phyloP scores from a whole-genome alignment of 2,888 invertebrate species.

The Rosalia funebris region DNA sequence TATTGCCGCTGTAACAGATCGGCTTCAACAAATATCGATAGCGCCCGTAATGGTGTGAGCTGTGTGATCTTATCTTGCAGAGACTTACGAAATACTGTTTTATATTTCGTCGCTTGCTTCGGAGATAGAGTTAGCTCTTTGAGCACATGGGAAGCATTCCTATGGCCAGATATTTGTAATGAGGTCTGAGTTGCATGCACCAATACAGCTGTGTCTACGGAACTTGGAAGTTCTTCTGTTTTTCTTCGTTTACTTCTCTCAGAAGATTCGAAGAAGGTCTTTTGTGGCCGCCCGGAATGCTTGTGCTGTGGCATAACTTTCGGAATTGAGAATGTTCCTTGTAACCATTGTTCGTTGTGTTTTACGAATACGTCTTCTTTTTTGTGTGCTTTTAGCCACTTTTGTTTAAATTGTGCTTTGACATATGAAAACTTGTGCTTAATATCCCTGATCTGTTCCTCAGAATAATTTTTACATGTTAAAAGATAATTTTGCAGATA shows the following conservation, averaged over 20 bases:
- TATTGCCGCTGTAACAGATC: constrained; percentile 24
- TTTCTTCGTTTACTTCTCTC: constrained; percentile 12
- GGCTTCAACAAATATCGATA: constrained; percentile 29
- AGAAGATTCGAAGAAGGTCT: neutral
- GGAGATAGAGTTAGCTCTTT: constrained; percentile 17
- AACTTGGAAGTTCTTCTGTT: constrained; percentile 6
- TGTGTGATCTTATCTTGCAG: neutral
- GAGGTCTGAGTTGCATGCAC: neutral
- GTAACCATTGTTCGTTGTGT: constrained; percentile 1
- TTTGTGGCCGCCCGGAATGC: constrained; percentile 1
- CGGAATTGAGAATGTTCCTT: constrained; percentile 3
- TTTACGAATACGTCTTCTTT: neutral
- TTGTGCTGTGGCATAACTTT: constrained; percentile 1
- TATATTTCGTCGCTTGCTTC: constrained; percentile 16
- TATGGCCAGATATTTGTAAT: neutral
- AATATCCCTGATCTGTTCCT: neutral
- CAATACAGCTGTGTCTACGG: neutral
- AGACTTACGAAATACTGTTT: constrained; percentile 12
- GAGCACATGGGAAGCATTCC: constrained; percentile 11
- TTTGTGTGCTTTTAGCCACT: neutral
- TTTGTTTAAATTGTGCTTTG: constrained; percentile 2
- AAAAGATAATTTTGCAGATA: neutral
- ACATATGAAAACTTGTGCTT: constrained; percentile 7
- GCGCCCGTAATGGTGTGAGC: constrained; percentile 21
- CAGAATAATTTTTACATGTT: neutral